phyloP scores from a whole-genome alignment of 2,888 invertebrate species.

The Arctia plantaginis region DNA sequence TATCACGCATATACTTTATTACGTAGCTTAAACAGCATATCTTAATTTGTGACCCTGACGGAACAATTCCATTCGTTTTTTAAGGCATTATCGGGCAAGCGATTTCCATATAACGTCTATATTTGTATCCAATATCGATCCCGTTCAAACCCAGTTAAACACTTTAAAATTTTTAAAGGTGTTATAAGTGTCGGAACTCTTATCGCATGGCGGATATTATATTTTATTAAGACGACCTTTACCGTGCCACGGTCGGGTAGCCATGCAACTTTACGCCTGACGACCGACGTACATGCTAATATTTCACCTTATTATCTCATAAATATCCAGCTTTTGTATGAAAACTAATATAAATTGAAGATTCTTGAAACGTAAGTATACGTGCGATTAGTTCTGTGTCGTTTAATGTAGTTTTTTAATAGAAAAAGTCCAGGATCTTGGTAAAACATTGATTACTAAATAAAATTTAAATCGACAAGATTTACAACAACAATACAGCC shows the following conservation, averaged over 20 bases:
- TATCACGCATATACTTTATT: neutral
- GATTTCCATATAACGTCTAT: neutral
- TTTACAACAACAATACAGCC: no score
- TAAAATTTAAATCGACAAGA: no score
- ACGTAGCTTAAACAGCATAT: neutral
- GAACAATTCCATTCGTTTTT: neutral
- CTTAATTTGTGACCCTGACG: no score
- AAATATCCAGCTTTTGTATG: neutral
- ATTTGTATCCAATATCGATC: neutral
- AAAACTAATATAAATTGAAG: neutral
- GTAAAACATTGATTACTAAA: no score
- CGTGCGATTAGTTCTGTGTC: neutral
- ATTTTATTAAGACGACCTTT: constrained; percentile 40
- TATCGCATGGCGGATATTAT: constrained; percentile 31
- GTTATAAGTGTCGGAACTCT: neutral
- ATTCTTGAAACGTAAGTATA: neutral
- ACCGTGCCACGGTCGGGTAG: constrained; percentile 25
- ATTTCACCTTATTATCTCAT: constrained; percentile 1
- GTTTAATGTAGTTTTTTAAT: no score
- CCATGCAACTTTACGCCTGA: constrained; percentile 26
- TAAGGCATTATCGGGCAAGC: neutral
- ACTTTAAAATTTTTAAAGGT: neutral
- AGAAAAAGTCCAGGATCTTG: no score
- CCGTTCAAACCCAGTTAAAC: neutral
- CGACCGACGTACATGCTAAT: constrained; percentile 6